Conservation (phyloP, 2,113 vertebrate species). For the Plotosus lineatus region DNA sequence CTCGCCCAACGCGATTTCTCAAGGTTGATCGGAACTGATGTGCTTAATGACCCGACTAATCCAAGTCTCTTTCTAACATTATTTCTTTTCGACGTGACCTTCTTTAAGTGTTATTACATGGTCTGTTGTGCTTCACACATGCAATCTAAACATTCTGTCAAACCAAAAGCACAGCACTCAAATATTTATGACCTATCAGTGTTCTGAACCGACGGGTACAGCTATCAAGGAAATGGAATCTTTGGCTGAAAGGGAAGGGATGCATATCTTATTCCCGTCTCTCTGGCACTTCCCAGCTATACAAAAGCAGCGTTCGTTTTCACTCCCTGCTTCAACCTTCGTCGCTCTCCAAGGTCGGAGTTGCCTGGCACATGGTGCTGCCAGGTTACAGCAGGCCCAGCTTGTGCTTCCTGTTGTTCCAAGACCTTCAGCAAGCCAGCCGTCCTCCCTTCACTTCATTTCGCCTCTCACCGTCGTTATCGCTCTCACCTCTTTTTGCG, state of each 20-base stretch:
- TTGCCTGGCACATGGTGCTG: constrained; percentile 53
- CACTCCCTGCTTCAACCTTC: constrained; percentile 58
- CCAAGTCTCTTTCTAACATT: constrained; percentile 39
- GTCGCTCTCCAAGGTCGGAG: constrained; percentile 69
- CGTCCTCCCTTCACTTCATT: constrained; percentile 18
- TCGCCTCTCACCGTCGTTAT: constrained; percentile 49
- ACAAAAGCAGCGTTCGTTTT: not conserved
- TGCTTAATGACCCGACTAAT: constrained; percentile 68
- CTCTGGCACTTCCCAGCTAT: constrained; percentile 3
- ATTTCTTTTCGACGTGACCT: constrained; percentile 25
- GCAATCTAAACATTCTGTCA: constrained; percentile 24
- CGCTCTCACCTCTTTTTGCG: constrained; percentile 36
- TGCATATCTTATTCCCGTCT: constrained; percentile 1
- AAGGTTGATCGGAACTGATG: constrained; percentile 54
- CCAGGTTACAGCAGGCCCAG: constrained; percentile 54
- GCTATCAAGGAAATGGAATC: constrained; percentile 8
- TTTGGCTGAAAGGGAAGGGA: constrained; percentile 5
- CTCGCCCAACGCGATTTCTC: constrained; percentile 17
- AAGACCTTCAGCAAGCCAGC: constrained; percentile 41
- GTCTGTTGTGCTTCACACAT: not conserved
- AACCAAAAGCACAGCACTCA: not conserved
- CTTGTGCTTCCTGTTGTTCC: constrained; percentile 47
- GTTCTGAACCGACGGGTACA: not conserved
- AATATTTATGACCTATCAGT: constrained; percentile 22
- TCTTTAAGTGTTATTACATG: constrained; percentile 20